Evolutionary conservation across 2,888 invertebrate species (phyloP).

Genomic region (Maniola hyperantus): DNA sequence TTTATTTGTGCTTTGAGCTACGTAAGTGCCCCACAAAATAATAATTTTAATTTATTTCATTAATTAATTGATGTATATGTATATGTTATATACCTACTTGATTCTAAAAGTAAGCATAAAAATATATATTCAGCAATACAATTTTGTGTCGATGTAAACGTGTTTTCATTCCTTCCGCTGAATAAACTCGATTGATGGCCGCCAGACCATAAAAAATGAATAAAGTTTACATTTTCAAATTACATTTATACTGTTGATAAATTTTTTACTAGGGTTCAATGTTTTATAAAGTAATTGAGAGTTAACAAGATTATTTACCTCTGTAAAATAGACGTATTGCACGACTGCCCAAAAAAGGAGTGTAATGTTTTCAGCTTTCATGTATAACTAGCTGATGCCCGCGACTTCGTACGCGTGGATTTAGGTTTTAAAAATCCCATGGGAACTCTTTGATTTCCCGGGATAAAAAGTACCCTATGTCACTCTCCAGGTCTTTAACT

Average conservation of each 20-base stretch:
- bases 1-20: no score
- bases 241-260: conserved; percentile 24
- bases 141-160: conserved; percentile 17
- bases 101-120: not conserved
- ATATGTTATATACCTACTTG: no score
- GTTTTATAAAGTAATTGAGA: conserved; percentile 19
- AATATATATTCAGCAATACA: conserved; percentile 2
- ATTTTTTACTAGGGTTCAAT: conserved; percentile 18
- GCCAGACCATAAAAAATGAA: conserved; percentile 26
- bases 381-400: no score
- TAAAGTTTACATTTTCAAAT: conserved; percentile 26
- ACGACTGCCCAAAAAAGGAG: no score
- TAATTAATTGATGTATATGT: not conserved
- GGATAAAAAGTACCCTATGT: no score
- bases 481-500: no score
- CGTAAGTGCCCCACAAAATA: no score
- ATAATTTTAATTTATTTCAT: not conserved
- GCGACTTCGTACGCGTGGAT: no score
- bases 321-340: not conserved
- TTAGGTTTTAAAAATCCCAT: no score
- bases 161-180: conserved; percentile 24
- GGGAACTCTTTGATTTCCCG: no score
- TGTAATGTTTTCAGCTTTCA: no score
- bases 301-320: not conserved
- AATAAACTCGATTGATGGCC: conserved; percentile 26